A percentile compares a stretch with the other conserved stretches of the same genome.
phyloP scores from a whole-genome alignment of 92 coral and sea anemone genomes.

The Actinostola sp. region DNA sequence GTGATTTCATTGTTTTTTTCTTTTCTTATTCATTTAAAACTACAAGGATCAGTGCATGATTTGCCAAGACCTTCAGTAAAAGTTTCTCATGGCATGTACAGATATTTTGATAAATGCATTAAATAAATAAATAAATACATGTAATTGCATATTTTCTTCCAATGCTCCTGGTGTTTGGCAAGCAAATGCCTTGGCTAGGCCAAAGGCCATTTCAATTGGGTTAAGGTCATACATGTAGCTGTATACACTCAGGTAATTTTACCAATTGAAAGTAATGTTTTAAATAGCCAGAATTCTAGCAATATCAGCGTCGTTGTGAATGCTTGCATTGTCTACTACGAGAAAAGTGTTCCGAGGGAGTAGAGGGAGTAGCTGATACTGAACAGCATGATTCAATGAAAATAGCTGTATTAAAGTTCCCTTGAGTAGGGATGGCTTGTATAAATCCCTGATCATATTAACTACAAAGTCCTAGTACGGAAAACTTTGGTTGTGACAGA shows the following conservation, averaged over 20 bases:
- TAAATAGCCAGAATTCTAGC: constrained; percentile 11
- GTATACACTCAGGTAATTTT: constrained; percentile 22
- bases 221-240: constrained; percentile 53
- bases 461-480: constrained; percentile 6
- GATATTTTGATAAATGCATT: constrained; percentile 15
- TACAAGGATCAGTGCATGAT: constrained; percentile 7
- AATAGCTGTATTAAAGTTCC: constrained; percentile 11
- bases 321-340: constrained; percentile 13
- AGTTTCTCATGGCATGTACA: constrained; percentile 13
- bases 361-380: constrained; percentile 20
- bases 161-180: constrained; percentile 16
- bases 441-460: constrained; percentile 16
- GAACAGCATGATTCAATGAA: constrained; percentile 6
- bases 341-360: constrained; percentile 22
- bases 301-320: constrained; percentile 21
- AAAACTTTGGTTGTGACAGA: constrained; percentile 13
- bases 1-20: no score
- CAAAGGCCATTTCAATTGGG: constrained; percentile 50
- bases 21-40: no score
- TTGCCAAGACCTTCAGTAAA: constrained; percentile 22
- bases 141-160: constrained; percentile 27
- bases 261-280: constrained; percentile 19
- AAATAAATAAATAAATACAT: no score
- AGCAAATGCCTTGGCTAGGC: constrained; percentile 36
- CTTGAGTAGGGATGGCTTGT: constrained; percentile 15